A percentile compares a stretch with the other conserved stretches of the same genome.
Conservation (phyloP, 2,797 vertebrate species). For the Chiloscyllium punctatum region DNA sequence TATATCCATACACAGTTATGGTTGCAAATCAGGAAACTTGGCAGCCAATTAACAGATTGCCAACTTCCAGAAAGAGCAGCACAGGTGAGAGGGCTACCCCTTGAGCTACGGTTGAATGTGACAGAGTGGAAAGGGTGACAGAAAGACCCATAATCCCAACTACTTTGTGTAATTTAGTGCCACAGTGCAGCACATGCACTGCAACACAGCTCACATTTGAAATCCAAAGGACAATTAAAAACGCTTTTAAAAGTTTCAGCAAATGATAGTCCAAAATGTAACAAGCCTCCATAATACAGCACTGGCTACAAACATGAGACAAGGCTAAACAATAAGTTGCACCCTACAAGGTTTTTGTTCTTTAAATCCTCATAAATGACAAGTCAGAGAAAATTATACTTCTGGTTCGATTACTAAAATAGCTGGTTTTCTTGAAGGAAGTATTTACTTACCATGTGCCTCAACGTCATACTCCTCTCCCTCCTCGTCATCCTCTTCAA, state of each 20-base stretch:
- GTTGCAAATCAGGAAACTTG: not conserved
- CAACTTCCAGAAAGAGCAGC: not conserved
- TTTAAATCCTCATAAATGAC: not conserved
- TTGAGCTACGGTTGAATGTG: not conserved
- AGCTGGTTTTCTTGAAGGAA: not conserved
- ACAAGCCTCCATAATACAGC: not conserved
- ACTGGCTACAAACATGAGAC: not conserved
- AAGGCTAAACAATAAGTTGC: not conserved
- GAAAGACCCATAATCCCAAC: not conserved
- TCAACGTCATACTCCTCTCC: slow-evolving; percentile 91
- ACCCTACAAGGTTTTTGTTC: not conserved
- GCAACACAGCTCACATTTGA: not conserved
- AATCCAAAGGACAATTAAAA: not conserved
- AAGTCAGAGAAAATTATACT: not conserved
- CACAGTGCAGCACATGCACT: not conserved
- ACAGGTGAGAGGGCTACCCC: not conserved
- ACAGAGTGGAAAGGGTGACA: not conserved
- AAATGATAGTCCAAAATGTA: not conserved
- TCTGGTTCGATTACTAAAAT: not conserved
- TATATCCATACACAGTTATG: not conserved
- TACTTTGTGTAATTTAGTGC: not conserved
- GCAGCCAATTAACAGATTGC: not conserved
- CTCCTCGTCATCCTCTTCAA: slow-evolving; percentile 73
- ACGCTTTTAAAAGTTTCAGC: not conserved
- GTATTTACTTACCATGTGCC: slow-evolving; percentile 69